Base-by-base conservation (phyloP, 2,113 vertebrate genomes). In the Pachyramphus minor region DNA sequence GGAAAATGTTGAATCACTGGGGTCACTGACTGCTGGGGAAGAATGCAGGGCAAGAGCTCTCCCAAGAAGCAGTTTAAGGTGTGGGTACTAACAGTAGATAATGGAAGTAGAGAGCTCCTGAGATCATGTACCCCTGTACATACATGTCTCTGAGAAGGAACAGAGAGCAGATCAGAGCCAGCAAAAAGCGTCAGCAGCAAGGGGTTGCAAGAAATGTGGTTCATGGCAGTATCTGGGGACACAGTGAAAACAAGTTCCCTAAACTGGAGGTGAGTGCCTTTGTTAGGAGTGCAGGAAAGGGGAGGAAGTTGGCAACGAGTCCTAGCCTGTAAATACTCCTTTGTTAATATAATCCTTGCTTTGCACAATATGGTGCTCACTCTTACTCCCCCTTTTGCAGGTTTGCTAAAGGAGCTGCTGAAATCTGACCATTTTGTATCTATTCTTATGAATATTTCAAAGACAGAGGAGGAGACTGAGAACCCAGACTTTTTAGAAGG, bases 381-480 rank as follows among this genome's bases (percentile, higher is more conserved):
- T 85, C 28, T 56, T 78, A 13, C 31, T 56, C 30, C 49, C 49
- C 12, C 17, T 84, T 79, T 88, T 91, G 24, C 90, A 99, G 99
- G 98, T 78, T 98, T 99, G 88, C 97, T 99, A 76, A 99, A 98
- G 95, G 98, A 99, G 96, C 97, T 99, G 73, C 96, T 99, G 95
- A 98, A 98, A 93, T 97, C 96, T 82, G 97, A 97, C 39, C 98
- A 99, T 75, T 98, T 98, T 28, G 99, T 99, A 85, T 98, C 98
- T 19, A 62, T 98, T 97, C 97, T 99, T 95, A 99, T 99, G 99
- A 98, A 96, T 97, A 97, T 96, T 84, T 94, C 97, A 49, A 94
- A 47, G 19, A 56, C 85, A 50, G 89, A 49, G 39, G 97, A 94
- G 88, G 90, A 94, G 72, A 37, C 91, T 72, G 96, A 98, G 82